Percentiles rank a stretch among this genome's conserved stretches.
These are phyloP conservation scores for Oreamnos americanus DNA, from an alignment of 2,113 vertebrate species.

Conservation along the genomic window DNA sequence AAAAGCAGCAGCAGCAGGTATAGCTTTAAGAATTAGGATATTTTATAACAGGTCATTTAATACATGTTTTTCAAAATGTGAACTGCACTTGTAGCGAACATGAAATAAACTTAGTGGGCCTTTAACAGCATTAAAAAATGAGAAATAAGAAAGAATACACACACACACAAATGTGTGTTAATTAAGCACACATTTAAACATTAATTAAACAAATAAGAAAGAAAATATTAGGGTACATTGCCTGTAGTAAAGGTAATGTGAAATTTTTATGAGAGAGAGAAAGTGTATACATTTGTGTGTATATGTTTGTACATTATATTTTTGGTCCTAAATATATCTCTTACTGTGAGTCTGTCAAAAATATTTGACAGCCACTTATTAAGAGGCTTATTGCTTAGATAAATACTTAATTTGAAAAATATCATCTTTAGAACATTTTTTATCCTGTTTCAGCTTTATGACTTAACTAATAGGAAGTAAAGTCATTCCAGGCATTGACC, in stretches of 20 bases:
- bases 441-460: background rate
- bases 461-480: constrained; percentile 20
- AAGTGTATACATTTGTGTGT: background rate
- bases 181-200: background rate
- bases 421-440: constrained; percentile 11
- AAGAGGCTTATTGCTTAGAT: background rate
- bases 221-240: background rate
- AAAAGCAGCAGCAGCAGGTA: background rate
- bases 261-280: background rate
- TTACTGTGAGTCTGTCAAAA: background rate
- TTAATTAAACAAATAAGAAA: background rate
- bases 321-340: background rate
- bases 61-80: background rate
- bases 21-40: background rate
- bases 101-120: background rate
- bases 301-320: background rate
- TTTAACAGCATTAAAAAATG: background rate
- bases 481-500: background rate
- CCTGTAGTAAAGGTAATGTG: background rate
- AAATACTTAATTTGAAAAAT: background rate
- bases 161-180: background rate
- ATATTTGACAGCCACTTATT: background rate
- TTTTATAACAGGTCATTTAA: background rate
- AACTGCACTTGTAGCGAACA: background rate
- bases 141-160: background rate